phyloP scores from a whole-genome alignment of 2,888 invertebrate species.

The Urechis unicinctus region DNA sequence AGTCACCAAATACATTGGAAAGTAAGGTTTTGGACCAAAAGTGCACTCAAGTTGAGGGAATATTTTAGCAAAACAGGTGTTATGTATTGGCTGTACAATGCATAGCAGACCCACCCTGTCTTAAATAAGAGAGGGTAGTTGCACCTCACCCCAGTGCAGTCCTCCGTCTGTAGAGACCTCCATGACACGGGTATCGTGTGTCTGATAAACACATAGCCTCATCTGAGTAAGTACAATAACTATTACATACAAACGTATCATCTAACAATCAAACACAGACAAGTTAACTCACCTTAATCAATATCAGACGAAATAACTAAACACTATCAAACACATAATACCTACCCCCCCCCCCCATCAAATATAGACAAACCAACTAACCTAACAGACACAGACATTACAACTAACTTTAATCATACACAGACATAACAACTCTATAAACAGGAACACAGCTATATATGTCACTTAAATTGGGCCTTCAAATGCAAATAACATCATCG shows the following conservation, averaged over 20 bases:
- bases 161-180: conserved; percentile 43
- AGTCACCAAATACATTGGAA: not conserved
- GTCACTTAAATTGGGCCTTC: too few relatives aligned
- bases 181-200: conserved; percentile 25
- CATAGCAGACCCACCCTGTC: conserved; percentile 32
- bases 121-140: conserved; percentile 38
- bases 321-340: not conserved
- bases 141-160: conserved; percentile 35
- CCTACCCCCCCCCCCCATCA: not conserved
- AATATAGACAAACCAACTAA: too few relatives aligned
- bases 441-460: too few relatives aligned
- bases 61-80: not conserved
- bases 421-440: too few relatives aligned
- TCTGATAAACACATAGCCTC: conserved; percentile 1
- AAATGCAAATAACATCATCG: too few relatives aligned
- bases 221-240: not conserved
- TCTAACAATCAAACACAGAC: too few relatives aligned
- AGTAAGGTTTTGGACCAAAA: not conserved
- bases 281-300: too few relatives aligned
- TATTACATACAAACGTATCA: too few relatives aligned
- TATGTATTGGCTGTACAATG: too few relatives aligned
- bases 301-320: not conserved
- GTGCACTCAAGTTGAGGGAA: too few relatives aligned
- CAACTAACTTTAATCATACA: too few relatives aligned
- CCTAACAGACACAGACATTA: too few relatives aligned